phyloP scores from a whole-genome alignment of 2,797 vertebrate species.

The Naso thynnoides region DNA sequence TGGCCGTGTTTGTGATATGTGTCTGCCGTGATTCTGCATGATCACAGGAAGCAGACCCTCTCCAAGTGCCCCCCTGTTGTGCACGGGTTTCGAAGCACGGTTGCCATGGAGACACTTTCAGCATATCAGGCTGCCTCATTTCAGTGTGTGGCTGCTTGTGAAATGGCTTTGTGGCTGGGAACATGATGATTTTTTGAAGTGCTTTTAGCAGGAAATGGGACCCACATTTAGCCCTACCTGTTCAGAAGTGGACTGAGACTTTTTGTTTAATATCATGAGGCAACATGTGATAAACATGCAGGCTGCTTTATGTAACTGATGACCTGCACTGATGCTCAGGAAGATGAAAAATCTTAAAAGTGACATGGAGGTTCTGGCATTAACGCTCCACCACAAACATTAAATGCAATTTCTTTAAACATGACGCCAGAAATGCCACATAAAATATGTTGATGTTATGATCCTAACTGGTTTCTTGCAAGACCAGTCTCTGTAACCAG shows the following conservation, averaged over 20 bases:
- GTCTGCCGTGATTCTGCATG: conserved; percentile 38
- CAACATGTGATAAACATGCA: not conserved
- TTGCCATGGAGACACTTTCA: conserved; percentile 78
- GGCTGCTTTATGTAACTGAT: no score
- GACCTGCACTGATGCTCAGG: not conserved
- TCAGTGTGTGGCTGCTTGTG: conserved; percentile 28
- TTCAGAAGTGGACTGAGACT: not conserved
- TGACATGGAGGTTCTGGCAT: not conserved
- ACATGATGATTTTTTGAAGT: conserved; percentile 30
- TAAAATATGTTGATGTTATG: no score
- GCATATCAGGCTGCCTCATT: conserved; percentile 58
- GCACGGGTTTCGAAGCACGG: conserved; percentile 46
- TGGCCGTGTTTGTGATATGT: conserved; percentile 31
- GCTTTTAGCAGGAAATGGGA: conserved; percentile 36
- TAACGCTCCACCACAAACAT: not conserved
- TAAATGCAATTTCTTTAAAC: not conserved
- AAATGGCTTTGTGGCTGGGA: conserved; percentile 21
- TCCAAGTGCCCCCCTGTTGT: conserved; percentile 32
- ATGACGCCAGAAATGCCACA: not conserved
- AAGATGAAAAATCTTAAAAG: not conserved
- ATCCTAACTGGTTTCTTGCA: conserved; percentile 10
- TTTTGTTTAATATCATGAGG: not conserved
- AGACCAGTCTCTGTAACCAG: conserved; percentile 19
- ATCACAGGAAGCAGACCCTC: conserved; percentile 47
- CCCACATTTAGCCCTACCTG: not conserved